A percentile compares a stretch with the other conserved stretches of the same genome.
phyloP scores from a whole-genome alignment of 2,797 vertebrate genomes.

The Amazona ochrocephala region DNA sequence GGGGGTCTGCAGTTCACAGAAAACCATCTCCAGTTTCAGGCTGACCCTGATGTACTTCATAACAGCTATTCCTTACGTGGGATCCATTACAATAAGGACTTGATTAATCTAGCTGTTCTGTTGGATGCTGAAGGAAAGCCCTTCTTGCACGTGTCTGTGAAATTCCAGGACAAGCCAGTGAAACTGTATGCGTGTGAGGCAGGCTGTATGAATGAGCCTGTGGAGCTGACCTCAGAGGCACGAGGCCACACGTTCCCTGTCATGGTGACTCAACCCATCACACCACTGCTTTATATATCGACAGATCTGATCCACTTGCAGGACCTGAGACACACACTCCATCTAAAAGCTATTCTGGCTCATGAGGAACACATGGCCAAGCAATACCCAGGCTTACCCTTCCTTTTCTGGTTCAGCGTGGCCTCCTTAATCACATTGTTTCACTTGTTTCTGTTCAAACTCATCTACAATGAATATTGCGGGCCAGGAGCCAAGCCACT shows the following conservation, averaged over 20 bases:
- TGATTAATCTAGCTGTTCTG: constrained; percentile 90
- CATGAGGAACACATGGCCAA: constrained; percentile 99
- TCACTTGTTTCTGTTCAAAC: constrained; percentile 98
- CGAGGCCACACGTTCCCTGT: constrained; percentile 91
- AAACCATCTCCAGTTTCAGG: constrained; percentile 98
- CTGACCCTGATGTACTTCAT: constrained; percentile 92
- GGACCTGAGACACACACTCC: constrained; percentile 93
- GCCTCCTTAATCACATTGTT: constrained; percentile 96
- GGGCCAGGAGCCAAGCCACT: constrained; percentile 95
- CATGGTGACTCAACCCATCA: constrained; percentile 97
- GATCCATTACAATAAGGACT: constrained; percentile 93
- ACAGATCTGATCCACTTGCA: constrained; percentile 93
- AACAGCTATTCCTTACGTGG: constrained; percentile 95
- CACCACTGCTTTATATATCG: constrained; percentile 94
- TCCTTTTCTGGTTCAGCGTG: constrained; percentile 98
- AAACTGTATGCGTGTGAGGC: constrained; percentile 94
- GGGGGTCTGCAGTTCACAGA: constrained; percentile 97
- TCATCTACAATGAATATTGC: constrained; percentile 99
- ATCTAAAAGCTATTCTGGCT: constrained; percentile 95
- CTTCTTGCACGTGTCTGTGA: constrained; percentile 91
- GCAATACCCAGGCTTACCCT: constrained; percentile 93
- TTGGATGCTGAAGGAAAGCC: constrained; percentile 89
- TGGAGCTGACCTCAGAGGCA: constrained; percentile 91
- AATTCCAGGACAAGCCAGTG: constrained; percentile 87
- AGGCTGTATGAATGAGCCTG: constrained; percentile 93